Conservation (phyloP, 64 coral and sea anemone species). For the Dendrophyllia cribrosa region DNA sequence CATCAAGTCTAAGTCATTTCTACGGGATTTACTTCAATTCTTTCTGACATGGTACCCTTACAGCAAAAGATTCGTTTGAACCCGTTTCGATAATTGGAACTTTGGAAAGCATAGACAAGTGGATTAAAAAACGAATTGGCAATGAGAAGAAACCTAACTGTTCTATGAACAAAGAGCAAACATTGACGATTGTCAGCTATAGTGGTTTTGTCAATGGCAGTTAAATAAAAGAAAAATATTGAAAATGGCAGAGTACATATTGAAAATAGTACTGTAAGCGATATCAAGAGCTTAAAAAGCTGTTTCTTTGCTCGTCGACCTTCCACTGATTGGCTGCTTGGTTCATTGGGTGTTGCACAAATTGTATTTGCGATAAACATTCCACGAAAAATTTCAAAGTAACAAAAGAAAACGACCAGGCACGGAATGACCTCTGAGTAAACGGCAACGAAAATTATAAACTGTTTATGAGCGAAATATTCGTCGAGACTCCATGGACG, state of each 20-base stretch:
- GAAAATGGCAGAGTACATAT: background rate
- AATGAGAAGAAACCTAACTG: background rate
- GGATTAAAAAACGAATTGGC: slow-evolving; percentile 1
- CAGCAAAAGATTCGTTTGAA: too few species aligned
- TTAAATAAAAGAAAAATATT: background rate
- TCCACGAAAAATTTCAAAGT: slow-evolving; percentile 7
- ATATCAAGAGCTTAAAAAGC: background rate
- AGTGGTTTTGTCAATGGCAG: too few species aligned
- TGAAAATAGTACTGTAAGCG: background rate
- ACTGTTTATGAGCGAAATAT: too few species aligned
- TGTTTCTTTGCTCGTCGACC: background rate
- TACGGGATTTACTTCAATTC: too few species aligned
- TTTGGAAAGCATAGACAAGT: background rate
- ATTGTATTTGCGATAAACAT: slow-evolving; percentile 10
- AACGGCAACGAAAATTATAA: too few species aligned
- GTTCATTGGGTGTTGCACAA: too few species aligned
- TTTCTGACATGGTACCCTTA: too few species aligned
- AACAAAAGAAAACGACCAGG: background rate
- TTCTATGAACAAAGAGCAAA: background rate
- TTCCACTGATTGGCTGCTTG: background rate
- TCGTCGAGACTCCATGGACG: too few species aligned
- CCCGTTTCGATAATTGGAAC: background rate
- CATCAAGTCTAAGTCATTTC: too few species aligned
- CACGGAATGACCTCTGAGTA: too few species aligned
- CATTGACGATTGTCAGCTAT: background rate